Conservation (phyloP, 2,888 invertebrate species). For the Xanthorhoe spadicearia region DNA sequence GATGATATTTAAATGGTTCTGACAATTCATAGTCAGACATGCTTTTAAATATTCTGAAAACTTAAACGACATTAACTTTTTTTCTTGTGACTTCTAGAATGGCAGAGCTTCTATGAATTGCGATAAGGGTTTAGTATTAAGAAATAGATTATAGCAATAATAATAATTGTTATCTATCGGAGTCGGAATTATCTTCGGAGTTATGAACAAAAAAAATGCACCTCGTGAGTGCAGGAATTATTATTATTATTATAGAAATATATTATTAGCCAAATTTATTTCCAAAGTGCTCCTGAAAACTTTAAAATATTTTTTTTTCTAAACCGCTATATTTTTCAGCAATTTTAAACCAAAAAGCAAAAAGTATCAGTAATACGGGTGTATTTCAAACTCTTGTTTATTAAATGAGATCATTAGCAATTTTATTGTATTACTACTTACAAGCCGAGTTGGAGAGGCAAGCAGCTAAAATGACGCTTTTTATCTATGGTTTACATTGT, state of each 20-base stretch:
- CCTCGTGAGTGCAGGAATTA: no score
- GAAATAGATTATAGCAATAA: no score
- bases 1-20: conserved; percentile 11
- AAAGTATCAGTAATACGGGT: conserved; percentile 49
- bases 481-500: not conserved
- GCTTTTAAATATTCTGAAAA: conserved; percentile 15
- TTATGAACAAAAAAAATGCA: no score
- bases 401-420: conserved; percentile 69
- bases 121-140: no score
- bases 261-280: no score
- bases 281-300: no score
- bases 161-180: no score
- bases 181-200: no score
- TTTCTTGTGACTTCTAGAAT: not conserved
- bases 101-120: not conserved
- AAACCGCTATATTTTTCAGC: conserved; percentile 5
- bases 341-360: conserved; percentile 17
- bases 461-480: conserved; percentile 39
- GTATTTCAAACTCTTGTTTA: conserved; percentile 65
- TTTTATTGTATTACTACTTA: conserved; percentile 66
- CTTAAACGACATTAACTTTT: not conserved
- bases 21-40: conserved; percentile 9
- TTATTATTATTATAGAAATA: no score
- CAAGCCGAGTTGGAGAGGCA: conserved; percentile 49
- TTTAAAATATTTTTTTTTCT: not conserved